A percentile compares a stretch with the other conserved stretches of the same genome.
These are phyloP conservation scores for Stenurella melanura DNA, from an alignment of 2,888 invertebrate species.

Conservation along the genomic window DNA sequence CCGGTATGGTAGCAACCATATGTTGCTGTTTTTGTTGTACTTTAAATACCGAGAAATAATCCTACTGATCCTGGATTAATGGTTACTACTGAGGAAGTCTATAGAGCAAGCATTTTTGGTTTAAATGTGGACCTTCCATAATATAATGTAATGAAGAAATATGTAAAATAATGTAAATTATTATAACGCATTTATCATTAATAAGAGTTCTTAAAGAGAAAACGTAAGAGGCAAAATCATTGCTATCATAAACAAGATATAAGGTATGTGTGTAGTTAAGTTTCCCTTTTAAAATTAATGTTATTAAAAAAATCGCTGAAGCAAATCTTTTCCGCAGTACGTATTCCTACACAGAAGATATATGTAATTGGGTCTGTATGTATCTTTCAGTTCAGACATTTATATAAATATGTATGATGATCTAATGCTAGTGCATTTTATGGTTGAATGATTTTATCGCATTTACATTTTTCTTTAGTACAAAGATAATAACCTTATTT, in stretches of 20 bases:
- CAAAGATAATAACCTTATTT: too few relatives aligned
- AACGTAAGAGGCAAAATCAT: background rate
- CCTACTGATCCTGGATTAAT: too few relatives aligned
- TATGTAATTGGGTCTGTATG: background rate
- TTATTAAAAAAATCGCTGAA: background rate
- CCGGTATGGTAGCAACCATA: too few relatives aligned
- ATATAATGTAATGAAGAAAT: background rate
- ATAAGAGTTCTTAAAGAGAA: background rate
- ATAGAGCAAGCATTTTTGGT: too few relatives aligned
- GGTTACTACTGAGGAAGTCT: too few relatives aligned
- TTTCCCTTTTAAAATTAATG: background rate
- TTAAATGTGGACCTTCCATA: background rate
- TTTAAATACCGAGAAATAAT: too few relatives aligned
- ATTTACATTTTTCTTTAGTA: too few relatives aligned
- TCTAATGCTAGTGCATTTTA: background rate
- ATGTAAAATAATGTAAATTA: background rate
- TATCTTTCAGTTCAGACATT: background rate
- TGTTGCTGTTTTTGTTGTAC: too few relatives aligned
- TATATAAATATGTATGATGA: background rate
- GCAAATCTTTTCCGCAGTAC: background rate
- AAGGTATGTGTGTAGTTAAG: background rate
- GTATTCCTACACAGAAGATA: background rate
- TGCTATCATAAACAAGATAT: background rate
- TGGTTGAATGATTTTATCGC: background rate
- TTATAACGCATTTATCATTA: background rate